Base-by-base conservation (phyloP, 92 coral and sea anemone species). In the Bergia sp. region DNA sequence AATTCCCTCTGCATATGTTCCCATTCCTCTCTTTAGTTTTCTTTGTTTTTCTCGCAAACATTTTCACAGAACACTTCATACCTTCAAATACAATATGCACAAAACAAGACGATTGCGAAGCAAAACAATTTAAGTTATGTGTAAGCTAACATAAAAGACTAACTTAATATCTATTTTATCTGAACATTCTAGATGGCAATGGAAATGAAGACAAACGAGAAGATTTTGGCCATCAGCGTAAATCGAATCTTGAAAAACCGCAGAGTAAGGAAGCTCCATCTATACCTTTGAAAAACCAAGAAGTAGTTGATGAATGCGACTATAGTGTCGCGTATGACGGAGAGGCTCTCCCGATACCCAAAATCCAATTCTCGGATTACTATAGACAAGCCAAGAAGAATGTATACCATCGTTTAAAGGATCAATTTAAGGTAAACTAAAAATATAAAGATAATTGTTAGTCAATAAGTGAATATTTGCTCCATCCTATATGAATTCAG, bases 301-400 rank as follows among this genome's bases (percentile, higher is more conserved):
- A 85, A 74, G 82, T 41, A 37, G 47, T 18, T 21, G 82, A 83
- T 11, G 94, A 92, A 53, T 87, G 82, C 69, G 61, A 89, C 80
- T 91, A 89, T 67, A 76, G 92, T 39, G 90, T 91, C 39, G 86
- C 90, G 2, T 88, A 88, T 16, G 91, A 92, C 53, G 89, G 89
- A 3, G 86, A 86, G 43, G 88, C 92, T 71, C 88, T 90, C 77
- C 93, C 96, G 47, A 77, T 93, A 53, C 93, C 94, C 36, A 76
- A 89, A 37, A 49, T 75, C 69, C 88, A 80, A 72, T 93, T 92
- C 86, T 47, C 90, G 37, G 89, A 80, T 42, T 93, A 92, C 78
- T 92, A 88, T 3, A 93, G 55, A 61, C 80, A 80, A 45, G 53
- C 77, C 61, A 90, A 49, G 73, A 75, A 42, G 23, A 78, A 91